These are phyloP conservation scores for Piscicola geometra DNA, from an alignment of 2,888 invertebrate genomes.

Conservation along the genomic window DNA sequence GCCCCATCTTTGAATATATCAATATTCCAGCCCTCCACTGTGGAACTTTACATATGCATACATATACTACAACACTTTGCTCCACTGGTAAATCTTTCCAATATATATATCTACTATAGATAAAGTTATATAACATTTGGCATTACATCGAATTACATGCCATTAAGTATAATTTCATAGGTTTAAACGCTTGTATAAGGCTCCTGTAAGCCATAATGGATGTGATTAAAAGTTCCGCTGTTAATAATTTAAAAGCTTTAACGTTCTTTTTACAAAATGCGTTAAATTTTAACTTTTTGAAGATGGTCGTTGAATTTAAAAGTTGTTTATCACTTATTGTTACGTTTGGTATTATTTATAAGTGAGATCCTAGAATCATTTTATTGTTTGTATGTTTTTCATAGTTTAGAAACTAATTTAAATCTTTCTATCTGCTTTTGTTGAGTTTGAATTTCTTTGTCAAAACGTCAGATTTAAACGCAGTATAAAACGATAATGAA, in stretches of 20 bases:
- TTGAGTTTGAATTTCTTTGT: not conserved
- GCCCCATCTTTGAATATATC: slow-evolving; percentile 14
- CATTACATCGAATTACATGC: slow-evolving; percentile 13
- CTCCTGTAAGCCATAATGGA: slow-evolving; percentile 14
- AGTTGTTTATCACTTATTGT: not conserved
- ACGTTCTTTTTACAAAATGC: slow-evolving; percentile 14
- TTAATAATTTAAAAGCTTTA: slow-evolving; percentile 17
- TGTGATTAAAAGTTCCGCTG: slow-evolving; percentile 15
- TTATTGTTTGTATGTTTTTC: not conserved
- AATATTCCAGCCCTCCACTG: not conserved
- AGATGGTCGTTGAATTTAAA: not conserved
- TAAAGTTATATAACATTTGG: not conserved
- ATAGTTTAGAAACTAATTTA: not conserved
- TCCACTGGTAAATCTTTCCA: not conserved
- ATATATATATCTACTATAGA: not conserved
- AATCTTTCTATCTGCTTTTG: not conserved
- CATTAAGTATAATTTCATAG: slow-evolving; percentile 17
- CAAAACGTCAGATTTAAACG: not conserved
- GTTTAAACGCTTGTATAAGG: slow-evolving; percentile 15
- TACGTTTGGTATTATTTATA: not conserved
- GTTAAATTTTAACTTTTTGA: slow-evolving; percentile 17
- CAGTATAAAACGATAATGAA: not conserved
- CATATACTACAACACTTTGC: not conserved
- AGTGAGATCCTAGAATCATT: not conserved
- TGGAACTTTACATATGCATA: not conserved